phyloP scores from a whole-genome alignment of 2,888 invertebrate genomes.

The Acrocyrtus sp. region DNA sequence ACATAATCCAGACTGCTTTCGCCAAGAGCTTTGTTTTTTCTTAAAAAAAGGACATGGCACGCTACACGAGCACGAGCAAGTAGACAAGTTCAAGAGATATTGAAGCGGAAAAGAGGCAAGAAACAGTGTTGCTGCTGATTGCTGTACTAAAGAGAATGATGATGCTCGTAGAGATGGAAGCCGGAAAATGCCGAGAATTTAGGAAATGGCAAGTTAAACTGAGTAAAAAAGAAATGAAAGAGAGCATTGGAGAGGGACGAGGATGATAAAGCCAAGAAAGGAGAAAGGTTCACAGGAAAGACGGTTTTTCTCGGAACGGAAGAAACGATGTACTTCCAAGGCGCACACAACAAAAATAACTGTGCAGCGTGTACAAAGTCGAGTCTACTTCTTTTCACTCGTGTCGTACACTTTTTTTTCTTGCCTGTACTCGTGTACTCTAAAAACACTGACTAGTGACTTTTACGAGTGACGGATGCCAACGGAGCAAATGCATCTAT shows the following conservation, averaged over 20 bases:
- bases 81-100: constrained; percentile 31
- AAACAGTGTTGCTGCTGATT: not conserved
- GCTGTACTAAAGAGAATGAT: not conserved
- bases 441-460: not conserved
- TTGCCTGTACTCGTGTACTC: not conserved
- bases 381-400: not conserved
- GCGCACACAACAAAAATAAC: not conserved
- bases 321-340: not conserved
- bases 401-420: constrained; percentile 7
- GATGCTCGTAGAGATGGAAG: constrained; percentile 1
- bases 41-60: not conserved
- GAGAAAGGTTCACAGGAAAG: not conserved
- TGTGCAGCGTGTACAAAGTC: not conserved
- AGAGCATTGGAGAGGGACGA: not conserved
- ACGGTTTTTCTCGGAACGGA: not conserved
- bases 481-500: too few species aligned
- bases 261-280: not conserved
- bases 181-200: constrained; percentile 30
- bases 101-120: not conserved
- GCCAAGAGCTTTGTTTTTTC: too few species aligned
- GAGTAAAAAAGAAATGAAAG: not conserved
- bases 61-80: not conserved
- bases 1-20: not conserved
- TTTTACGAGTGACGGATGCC: not conserved
- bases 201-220: constrained; percentile 14